Evolutionary conservation across 2,797 vertebrate species (phyloP).

Genomic region (Microcaecilia unicolor): DNA sequence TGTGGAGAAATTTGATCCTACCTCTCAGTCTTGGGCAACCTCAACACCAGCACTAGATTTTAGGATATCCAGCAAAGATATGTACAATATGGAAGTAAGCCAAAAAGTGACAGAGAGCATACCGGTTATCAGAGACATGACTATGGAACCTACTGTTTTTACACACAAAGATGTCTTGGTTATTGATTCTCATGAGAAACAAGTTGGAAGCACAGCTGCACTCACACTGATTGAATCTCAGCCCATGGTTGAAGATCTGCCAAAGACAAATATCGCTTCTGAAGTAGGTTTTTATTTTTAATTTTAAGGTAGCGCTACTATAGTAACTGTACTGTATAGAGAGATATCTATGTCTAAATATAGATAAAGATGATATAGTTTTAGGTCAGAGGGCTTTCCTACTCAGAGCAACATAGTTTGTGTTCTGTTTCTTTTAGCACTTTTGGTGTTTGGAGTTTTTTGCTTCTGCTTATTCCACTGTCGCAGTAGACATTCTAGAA

Average conservation of each 20-base stretch:
- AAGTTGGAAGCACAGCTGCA: constrained; percentile 27
- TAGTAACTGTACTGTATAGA: too few species aligned
- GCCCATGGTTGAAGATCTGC: constrained; percentile 9
- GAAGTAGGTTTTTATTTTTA: constrained; percentile 1
- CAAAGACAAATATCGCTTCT: constrained; percentile 9
- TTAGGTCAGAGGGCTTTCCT: too few species aligned
- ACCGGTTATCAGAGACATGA: not conserved
- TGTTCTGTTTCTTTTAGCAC: too few species aligned
- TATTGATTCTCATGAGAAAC: constrained; percentile 11
- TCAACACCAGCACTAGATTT: constrained; percentile 36
- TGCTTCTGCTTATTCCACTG: too few species aligned
- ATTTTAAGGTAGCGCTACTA: constrained; percentile 7
- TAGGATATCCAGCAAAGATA: constrained; percentile 32
- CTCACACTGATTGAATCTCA: constrained; percentile 21
- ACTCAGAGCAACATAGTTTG: too few species aligned
- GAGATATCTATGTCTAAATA: too few species aligned
- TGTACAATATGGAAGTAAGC: constrained; percentile 31
- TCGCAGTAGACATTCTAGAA: too few species aligned
- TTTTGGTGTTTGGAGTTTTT: too few species aligned
- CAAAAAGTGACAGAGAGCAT: constrained; percentile 19
- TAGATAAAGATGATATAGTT: too few species aligned
- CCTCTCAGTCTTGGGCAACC: constrained; percentile 20
- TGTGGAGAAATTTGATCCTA: constrained; percentile 22
- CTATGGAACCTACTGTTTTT: constrained; percentile 4
- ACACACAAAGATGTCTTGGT: constrained; percentile 13